These are phyloP conservation scores for Anthopleura xanthogrammica DNA, from an alignment of 92 coral and sea anemone genomes.

Conservation along the genomic window DNA sequence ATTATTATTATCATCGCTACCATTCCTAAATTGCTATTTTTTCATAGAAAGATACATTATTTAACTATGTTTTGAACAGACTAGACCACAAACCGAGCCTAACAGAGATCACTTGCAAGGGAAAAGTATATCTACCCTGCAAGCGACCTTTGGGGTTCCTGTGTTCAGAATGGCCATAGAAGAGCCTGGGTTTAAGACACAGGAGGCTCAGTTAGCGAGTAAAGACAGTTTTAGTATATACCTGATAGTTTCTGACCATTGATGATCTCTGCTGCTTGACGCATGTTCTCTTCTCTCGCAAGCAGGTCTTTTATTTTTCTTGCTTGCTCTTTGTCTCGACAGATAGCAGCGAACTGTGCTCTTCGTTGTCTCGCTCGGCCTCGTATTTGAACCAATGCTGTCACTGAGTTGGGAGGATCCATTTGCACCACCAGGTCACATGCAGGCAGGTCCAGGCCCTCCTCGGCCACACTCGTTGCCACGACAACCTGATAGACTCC, in stretches of 20 bases:
- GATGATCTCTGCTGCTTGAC: conserved; percentile 56
- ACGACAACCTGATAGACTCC: conserved; percentile 79
- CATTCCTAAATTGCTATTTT: too few species aligned
- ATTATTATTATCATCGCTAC: too few species aligned
- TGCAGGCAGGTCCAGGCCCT: conserved; percentile 64
- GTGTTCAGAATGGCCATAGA: not conserved
- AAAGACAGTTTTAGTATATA: not conserved
- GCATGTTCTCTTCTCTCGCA: conserved; percentile 73
- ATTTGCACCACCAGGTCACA: conserved; percentile 75
- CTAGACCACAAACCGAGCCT: too few species aligned
- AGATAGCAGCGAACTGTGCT: conserved; percentile 76
- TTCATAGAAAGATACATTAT: too few species aligned
- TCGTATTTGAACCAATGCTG: conserved; percentile 78
- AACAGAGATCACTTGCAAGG: too few species aligned
- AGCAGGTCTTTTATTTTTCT: conserved; percentile 72
- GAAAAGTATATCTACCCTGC: too few species aligned
- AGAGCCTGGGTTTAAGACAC: not conserved
- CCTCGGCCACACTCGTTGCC: conserved; percentile 69
- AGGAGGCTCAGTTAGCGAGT: not conserved
- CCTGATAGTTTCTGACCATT: conserved; percentile 11
- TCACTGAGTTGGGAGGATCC: conserved; percentile 80
- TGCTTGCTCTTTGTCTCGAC: conserved; percentile 69
- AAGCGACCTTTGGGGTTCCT: not conserved
- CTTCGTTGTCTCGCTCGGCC: conserved; percentile 53
- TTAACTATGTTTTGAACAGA: too few species aligned